phyloP scores from a whole-genome alignment of 2,888 invertebrate genomes.

The Molanna angustata region DNA sequence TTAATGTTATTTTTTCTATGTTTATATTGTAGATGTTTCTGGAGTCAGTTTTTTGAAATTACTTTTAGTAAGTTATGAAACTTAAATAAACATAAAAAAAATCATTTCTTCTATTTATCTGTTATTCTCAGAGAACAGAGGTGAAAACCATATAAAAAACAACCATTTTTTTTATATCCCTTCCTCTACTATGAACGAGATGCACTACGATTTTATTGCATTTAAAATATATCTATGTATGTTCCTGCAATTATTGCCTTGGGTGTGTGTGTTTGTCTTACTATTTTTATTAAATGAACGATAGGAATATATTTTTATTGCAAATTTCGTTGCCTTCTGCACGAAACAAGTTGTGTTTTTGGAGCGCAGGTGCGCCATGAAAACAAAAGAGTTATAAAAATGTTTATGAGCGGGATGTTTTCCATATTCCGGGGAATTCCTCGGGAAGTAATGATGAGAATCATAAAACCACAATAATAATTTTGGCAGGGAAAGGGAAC shows the following conservation, averaged over 20 bases:
- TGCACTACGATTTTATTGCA: background rate
- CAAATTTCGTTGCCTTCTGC: background rate
- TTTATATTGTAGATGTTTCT: too few species aligned
- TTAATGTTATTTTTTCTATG: too few species aligned
- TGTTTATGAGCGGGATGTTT: slow-evolving; percentile 26
- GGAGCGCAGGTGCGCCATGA: slow-evolving; percentile 23
- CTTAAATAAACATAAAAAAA: too few species aligned
- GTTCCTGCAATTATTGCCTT: too few species aligned
- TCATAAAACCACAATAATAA: slow-evolving; percentile 18
- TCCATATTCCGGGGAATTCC: slow-evolving; percentile 18
- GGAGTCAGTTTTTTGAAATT: too few species aligned
- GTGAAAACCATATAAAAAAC: too few species aligned
- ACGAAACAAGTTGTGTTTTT: background rate
- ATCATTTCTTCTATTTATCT: too few species aligned
- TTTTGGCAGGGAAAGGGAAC: background rate
- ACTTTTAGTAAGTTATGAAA: too few species aligned
- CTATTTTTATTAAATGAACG: background rate
- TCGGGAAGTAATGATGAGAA: slow-evolving; percentile 16
- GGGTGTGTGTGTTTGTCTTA: too few species aligned
- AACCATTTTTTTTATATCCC: too few species aligned
- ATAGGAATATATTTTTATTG: background rate
- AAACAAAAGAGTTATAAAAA: slow-evolving; percentile 30
- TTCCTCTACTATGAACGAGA: too few species aligned
- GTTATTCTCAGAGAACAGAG: too few species aligned
- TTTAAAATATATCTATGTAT: background rate